Percentiles rank a stretch among this genome's conserved stretches.
Conservation (phyloP, 2,888 invertebrate genomes). For the Oithona nana region DNA sequence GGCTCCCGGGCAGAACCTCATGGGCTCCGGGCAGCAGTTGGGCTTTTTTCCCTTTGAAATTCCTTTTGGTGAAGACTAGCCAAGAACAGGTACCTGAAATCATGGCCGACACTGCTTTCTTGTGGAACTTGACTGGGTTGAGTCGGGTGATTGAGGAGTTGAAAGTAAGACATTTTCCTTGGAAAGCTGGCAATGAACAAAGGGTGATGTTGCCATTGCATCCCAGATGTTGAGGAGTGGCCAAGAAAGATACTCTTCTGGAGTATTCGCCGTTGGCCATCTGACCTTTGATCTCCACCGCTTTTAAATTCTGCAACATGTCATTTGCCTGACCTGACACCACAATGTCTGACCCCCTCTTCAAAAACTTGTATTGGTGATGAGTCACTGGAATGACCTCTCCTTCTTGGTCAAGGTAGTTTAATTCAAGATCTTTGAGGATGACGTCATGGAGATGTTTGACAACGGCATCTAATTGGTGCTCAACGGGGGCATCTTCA, state of each 20-base stretch:
- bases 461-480: neutral
- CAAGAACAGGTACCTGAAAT: conserved; percentile 4
- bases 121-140: neutral
- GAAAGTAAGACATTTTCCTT: neutral
- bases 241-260: neutral
- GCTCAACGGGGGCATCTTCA: conserved; percentile 7
- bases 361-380: neutral
- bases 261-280: neutral
- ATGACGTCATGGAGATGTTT: conserved; percentile 5
- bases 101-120: conserved; percentile 3
- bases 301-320: neutral
- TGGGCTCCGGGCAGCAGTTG: neutral
- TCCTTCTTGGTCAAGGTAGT: neutral
- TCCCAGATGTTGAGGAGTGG: neutral
- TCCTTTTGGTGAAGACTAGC: neutral
- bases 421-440: neutral
- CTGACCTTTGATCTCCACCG: conserved; percentile 8
- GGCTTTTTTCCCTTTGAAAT: conserved; percentile 1
- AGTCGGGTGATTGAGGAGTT: neutral
- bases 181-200: neutral
- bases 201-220: neutral
- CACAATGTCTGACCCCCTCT: neutral
- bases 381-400: neutral
- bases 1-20: neutral
- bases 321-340: neutral